Base-by-base conservation (phyloP, 2,888 invertebrate genomes). In the Lingula anatina region DNA sequence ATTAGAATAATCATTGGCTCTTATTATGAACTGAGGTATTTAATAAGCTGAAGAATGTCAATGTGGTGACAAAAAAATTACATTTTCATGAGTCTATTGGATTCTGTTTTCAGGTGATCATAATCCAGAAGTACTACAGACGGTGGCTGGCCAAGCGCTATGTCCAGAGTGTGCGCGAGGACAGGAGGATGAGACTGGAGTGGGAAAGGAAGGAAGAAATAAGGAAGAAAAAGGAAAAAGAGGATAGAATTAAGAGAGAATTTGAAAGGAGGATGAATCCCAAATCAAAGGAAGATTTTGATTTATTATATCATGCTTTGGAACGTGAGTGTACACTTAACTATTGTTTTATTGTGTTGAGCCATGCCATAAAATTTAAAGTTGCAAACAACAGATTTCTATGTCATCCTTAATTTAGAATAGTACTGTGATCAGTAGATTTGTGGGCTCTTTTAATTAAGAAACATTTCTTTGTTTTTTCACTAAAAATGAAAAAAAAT, bases 291-390 rank as follows among this genome's bases (percentile, higher is more conserved):
- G 71, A 72, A 54, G 78, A 78, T 50, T 77, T 78, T 58, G 74
- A 77, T 55, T 64, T 77, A 15, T 57, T 78, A 4, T 76, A 75
- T 49, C 66, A 72, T 58, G 75, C 75, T 35, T 59, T 77, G 25
- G 74, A 76, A 60, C 75, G 76, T 77, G 57, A 64, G 71, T 61
- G n/a, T n/a, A n/a, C n/a, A n/a, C n/a, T n/a, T n/a, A n/a, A n/a
- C n/a, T 18, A 5, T n/a, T 41, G 42, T 12, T 20, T 18, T 12
- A 39, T 35, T 12, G 12, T 12, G 5, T n/a, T 37, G n/a, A n/a
- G n/a, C n/a, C n/a, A n/a, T n/a, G n/a, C n/a, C n/a, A n/a, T n/a
- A n/a, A n/a, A n/a, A n/a, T n/a, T n/a, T n/a, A n/a, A n/a, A n/a
- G n/a, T n/a, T n/a, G n/a, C n/a, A n/a, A n/a, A n/a, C n/a, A n/a